Evolutionary conservation across 2,888 invertebrate species (phyloP), one percentile per base, ranked within the genome.

Genomic region (Hanleya hanleyi): DNA sequence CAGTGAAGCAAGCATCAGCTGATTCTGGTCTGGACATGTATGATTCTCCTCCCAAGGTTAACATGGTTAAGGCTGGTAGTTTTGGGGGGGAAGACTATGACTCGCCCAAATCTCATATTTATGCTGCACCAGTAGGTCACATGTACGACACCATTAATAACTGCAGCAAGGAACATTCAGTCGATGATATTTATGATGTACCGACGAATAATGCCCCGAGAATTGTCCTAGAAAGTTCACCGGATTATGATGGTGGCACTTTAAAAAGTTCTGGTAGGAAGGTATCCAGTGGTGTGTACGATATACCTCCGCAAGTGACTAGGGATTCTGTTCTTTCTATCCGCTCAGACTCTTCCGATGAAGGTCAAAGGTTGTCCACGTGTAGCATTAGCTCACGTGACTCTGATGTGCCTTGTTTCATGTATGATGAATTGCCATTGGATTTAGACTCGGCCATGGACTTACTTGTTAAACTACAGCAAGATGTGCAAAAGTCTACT

Each of bases 401-500:
- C 36, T 83, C 77, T 0, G 87, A 85, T 66, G 76, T 83, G 32
- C 82, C 82, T 67, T 36, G 62, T 12, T 35, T 76, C 1, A 78
- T 82, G 32, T 88, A 87, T 73, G 87, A 87, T 70, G 90, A 90
- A 74, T 91, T 96, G 75, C 95, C 95, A 0, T 88, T 96, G 80
- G 95, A 95, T 86, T 91, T 95, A 77, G 93, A 93, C 82, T 94
- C 95, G 37, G 96, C 96, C 0, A 91, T 95, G 81, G 95, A 96
- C 83, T 93, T 94, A 69, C 91, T 96, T 79, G 94, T 94, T 80
- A 94, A 94, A 86, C 91, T 95, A 78, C 95, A 95, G 89, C 93
- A 92, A 74, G 96, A 97, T 91, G 95, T 96, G 0, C 95, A 95
- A 36, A 93, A 94, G 69, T 94, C 96, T 47, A 95, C 96, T 76